Conservation (phyloP, 2,113 vertebrate genomes). For the Micromys minutus region DNA sequence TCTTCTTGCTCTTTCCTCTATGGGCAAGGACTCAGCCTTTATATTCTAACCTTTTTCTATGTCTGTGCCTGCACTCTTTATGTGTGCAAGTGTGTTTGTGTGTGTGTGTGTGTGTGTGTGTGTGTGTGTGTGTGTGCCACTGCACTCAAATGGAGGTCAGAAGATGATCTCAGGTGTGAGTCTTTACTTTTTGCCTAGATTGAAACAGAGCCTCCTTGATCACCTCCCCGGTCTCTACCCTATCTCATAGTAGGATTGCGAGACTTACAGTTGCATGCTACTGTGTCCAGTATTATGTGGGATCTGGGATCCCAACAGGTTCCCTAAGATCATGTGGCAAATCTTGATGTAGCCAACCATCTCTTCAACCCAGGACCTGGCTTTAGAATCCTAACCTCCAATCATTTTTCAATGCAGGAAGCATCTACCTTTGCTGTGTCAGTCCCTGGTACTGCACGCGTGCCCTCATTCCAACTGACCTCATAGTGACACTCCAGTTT, state of each 20-base stretch:
- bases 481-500: too few species aligned
- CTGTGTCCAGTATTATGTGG: neutral
- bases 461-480: rapidly evolving
- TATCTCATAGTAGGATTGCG: neutral
- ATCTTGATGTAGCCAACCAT: neutral
- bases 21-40: neutral
- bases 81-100: neutral
- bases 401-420: too few species aligned
- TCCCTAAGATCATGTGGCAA: neutral
- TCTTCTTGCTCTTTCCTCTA: rapidly evolving
- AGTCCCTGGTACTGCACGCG: rapidly evolving
- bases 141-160: neutral
- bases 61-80: neutral
- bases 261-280: neutral
- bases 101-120: neutral
- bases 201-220: too few species aligned
- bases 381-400: neutral
- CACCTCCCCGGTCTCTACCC: neutral
- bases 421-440: rapidly evolving
- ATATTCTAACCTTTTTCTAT: neutral
- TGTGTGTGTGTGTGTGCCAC: neutral
- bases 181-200: neutral
- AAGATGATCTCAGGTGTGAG: neutral
- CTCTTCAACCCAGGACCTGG: neutral
- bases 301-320: neutral